Conservation (phyloP, 2,888 invertebrate species). For the Abscondita cerata region DNA sequence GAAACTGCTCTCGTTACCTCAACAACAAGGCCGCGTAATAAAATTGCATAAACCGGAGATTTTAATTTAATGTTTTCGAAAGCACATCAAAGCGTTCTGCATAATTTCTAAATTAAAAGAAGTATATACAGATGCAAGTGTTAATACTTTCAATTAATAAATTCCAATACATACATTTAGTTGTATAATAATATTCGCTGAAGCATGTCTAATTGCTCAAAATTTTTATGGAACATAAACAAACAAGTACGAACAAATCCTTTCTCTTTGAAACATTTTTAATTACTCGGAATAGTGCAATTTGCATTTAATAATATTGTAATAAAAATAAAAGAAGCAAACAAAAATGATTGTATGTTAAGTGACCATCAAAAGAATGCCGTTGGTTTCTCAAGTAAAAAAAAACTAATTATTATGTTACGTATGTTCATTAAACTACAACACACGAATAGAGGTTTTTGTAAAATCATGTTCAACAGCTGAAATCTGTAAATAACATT, state of each 20-base stretch:
- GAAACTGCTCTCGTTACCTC: no score
- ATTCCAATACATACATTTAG: slow-evolving; percentile 18
- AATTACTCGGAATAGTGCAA: slow-evolving; percentile 11
- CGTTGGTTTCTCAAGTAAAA: no score
- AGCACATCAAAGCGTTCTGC: no score
- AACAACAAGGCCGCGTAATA: no score
- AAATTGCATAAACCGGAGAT: neutral
- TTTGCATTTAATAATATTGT: slow-evolving; percentile 5
- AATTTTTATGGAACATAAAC: slow-evolving; percentile 24
- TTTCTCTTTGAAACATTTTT: slow-evolving; percentile 21
- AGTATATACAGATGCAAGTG: neutral
- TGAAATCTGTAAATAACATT: no score
- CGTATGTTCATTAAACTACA: no score
- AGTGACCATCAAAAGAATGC: no score
- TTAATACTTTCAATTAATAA: slow-evolving; percentile 17
- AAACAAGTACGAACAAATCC: slow-evolving; percentile 18
- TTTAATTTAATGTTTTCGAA: neutral
- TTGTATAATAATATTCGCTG: slow-evolving; percentile 22
- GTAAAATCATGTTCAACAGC: no score
- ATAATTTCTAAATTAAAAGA: neutral
- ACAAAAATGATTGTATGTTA: no score
- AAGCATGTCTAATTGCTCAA: slow-evolving; percentile 25
- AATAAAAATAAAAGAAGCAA: no score
- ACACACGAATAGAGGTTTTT: no score
- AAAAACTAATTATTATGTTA: no score